These are phyloP conservation scores for Anhinga rufa DNA, from an alignment of 2,113 vertebrate species.

Conservation along the genomic window DNA sequence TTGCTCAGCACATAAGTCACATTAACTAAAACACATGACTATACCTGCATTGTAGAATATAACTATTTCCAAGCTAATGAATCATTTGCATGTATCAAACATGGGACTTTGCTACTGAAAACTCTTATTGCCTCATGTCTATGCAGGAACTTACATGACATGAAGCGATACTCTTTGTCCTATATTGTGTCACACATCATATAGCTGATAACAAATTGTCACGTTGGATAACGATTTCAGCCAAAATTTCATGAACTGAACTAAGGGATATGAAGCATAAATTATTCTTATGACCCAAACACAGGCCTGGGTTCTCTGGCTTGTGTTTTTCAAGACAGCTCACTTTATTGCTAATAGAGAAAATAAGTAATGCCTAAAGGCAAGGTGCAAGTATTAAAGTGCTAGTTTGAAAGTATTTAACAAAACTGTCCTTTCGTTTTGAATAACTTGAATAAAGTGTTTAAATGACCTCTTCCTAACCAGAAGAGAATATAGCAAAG, in stretches of 20 bases:
- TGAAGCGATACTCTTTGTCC: not conserved
- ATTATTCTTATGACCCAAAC: not conserved
- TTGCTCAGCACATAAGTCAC: not conserved
- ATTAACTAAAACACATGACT: not conserved
- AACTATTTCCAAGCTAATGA: not conserved
- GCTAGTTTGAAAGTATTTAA: constrained; percentile 2
- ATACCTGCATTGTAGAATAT: not conserved
- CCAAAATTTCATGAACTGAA: not conserved
- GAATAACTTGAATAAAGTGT: constrained; percentile 69
- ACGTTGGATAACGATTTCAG: not conserved
- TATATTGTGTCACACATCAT: not conserved
- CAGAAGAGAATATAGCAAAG: constrained; percentile 63
- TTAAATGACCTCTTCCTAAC: constrained; percentile 66
- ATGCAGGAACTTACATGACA: not conserved
- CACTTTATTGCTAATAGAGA: not conserved
- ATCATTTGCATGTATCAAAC: not conserved
- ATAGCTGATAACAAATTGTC: not conserved
- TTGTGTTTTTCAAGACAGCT: not conserved
- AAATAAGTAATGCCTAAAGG: not conserved
- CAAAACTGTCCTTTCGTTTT: constrained; percentile 58
- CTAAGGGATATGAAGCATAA: not conserved
- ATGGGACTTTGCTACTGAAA: not conserved
- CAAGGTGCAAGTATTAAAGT: not conserved
- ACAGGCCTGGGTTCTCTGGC: not conserved
- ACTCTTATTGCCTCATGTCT: not conserved